A percentile compares a stretch with the other conserved stretches of the same genome.
These are phyloP conservation scores for Epizoanthus ramosus DNA, from an alignment of 92 coral and sea anemone species.

Conservation along the genomic window DNA sequence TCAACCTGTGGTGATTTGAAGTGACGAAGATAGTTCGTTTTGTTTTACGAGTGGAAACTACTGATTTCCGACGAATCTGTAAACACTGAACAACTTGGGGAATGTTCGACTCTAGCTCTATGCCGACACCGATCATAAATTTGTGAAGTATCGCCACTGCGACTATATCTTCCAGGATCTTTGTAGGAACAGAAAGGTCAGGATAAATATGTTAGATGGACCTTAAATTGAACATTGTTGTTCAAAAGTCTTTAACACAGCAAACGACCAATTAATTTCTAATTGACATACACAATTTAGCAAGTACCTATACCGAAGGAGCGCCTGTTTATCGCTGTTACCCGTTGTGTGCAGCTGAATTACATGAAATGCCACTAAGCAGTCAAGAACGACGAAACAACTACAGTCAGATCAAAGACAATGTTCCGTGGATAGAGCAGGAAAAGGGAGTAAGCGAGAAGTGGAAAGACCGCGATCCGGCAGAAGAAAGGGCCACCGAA, in stretches of 20 bases:
- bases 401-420: background rate
- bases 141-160: background rate
- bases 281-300: conserved; percentile 16
- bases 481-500: conserved; percentile 27
- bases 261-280: conserved; percentile 31
- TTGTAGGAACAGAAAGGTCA: background rate
- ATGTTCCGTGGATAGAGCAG: background rate
- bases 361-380: conserved; percentile 3
- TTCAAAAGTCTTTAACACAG: conserved; percentile 8
- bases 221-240: background rate
- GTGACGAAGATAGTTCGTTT: no score
- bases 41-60: no score
- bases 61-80: no score
- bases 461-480: background rate
- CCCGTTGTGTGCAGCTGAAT: no score
- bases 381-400: background rate
- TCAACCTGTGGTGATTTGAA: background rate
- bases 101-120: no score
- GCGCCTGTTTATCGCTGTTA: background rate
- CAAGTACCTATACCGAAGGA: background rate
- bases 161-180: background rate
- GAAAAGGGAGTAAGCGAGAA: background rate
- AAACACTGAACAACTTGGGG: no score
- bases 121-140: no score
- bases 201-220: background rate